These are phyloP conservation scores for Paratilapia polleni DNA, from an alignment of 2,113 vertebrate species.

Conservation along the genomic window DNA sequence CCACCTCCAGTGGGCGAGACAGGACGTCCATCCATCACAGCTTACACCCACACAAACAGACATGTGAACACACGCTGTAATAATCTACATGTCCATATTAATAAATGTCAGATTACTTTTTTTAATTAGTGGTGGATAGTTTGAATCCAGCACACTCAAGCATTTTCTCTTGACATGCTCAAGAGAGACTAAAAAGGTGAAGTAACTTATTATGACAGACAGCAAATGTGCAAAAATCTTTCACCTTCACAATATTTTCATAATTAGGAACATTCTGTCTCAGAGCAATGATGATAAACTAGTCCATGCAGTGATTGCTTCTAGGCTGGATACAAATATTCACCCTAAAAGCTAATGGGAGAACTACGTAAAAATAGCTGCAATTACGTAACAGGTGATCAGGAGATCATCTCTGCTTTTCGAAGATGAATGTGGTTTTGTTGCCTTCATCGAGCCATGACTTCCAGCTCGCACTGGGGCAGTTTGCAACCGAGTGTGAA, in stretches of 20 bases:
- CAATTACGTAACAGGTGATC: not conserved
- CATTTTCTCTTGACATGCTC: no score
- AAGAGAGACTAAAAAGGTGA: not conserved
- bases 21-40: conserved; percentile 34
- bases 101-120: not conserved
- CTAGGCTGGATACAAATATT: not conserved
- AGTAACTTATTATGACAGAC: not conserved
- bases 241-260: not conserved
- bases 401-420: no score
- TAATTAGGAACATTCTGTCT: not conserved
- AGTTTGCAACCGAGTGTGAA: not conserved
- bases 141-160: not conserved
- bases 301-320: not conserved
- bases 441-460: not conserved
- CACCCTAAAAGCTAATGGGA: not conserved
- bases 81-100: not conserved
- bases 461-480: not conserved
- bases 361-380: not conserved
- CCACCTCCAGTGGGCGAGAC: conserved; percentile 41
- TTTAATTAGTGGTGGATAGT: not conserved
- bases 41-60: conserved; percentile 9
- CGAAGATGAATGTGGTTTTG: not conserved
- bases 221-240: not conserved
- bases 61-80: not conserved
- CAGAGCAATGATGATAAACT: not conserved